Percentiles rank a stretch among this genome's conserved stretches.
phyloP scores from a whole-genome alignment of 2,888 invertebrate species.

The Iphiclides podalirius region DNA sequence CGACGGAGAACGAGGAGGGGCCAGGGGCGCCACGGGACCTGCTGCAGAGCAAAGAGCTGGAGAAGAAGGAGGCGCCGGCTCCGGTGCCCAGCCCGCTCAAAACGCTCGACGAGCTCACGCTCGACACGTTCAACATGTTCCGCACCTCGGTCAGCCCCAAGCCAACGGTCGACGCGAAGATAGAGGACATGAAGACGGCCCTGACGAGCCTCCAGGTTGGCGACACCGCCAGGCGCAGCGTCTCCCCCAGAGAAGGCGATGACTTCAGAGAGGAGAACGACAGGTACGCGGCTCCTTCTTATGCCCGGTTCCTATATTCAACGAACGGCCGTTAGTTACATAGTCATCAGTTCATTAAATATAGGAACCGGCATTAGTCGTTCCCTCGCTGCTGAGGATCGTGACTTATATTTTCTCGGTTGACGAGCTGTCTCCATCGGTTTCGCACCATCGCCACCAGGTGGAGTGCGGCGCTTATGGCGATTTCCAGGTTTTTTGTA shows the following conservation, averaged over 20 bases:
- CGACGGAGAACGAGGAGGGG: background rate
- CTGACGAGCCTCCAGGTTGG: slow-evolving; percentile 64
- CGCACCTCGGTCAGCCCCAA: slow-evolving; percentile 70
- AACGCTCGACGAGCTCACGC: slow-evolving; percentile 61
- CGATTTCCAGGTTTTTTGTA: no score
- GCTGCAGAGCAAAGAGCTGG: slow-evolving; percentile 46
- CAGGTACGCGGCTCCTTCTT: slow-evolving; percentile 92
- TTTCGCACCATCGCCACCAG: no score
- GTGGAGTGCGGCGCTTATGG: no score
- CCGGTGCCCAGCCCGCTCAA: slow-evolving; percentile 59
- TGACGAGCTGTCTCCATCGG: no score
- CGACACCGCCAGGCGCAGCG: slow-evolving; percentile 59
- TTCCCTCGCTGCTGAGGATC: no score
- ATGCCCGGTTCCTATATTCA: no score
- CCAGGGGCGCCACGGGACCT: slow-evolving; percentile 49
- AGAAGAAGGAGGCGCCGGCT: slow-evolving; percentile 51
- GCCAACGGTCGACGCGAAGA: slow-evolving; percentile 66
- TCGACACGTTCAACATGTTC: slow-evolving; percentile 68
- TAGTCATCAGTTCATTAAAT: no score
- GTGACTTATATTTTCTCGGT: no score
- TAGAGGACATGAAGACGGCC: slow-evolving; percentile 70
- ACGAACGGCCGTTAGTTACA: no score
- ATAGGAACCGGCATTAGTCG: no score
- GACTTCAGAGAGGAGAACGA: slow-evolving; percentile 74
- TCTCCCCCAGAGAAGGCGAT: slow-evolving; percentile 46